Base-by-base conservation (phyloP, 2,888 invertebrate genomes). In the Cyaniris semiargus region DNA sequence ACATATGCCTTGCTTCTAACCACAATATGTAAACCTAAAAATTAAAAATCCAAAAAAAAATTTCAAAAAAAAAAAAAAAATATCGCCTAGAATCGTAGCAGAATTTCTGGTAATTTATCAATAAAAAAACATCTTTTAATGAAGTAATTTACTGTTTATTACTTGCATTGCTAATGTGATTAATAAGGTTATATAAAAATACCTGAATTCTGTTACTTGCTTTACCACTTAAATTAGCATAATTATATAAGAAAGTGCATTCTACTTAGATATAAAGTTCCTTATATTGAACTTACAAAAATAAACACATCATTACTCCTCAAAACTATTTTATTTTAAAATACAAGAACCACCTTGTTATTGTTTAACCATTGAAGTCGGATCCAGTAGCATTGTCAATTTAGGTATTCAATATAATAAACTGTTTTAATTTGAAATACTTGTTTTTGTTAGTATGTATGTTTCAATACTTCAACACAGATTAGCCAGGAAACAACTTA, bases 201-300 rank as follows among this genome's bases (percentile, higher is more conserved):
- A 53, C 18, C 53, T 74, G 74, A 74, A 74, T 15, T 53, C 48
- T 74, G 74, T 23, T 44, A 74, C 23, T 53, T 27, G 18, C 48
- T 48, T 48, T 48, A 48, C 15, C 15, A 18, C 15, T 15, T 48
- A 27, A 18, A 53, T 53, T 27, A 74, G 48, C 74, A 74, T 72
- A 23, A 66, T n/a, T n/a, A n/a, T 66, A 27, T 27, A 66, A 66
- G 8, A 60, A 31, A 66, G 66, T 66, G 7, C 66, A 66, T 66
- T 27, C 27, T 66, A 66, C 13, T 66, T 66, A 66, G 66, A 27
- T 27, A 31, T 15, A 23, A 66, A 66, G 66, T 71, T 71, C 34
- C 34, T 21, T 71, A 38, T 34, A 74, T 74, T 74, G 74, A 27
- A 74, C 74, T 74, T 53, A 18, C 7, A 74, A 74, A 74, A 74